A percentile compares a stretch with the other conserved stretches of the same genome.
These are phyloP conservation scores for zebrafish (Danio rerio) DNA, from an alignment of 2,113 vertebrate genomes.

Conservation along the genomic window GRCz12tu NC_133180.1:54896501-54897000, in stretches of 20 bases:
- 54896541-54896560: conserved; percentile 17
- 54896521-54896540: conserved; percentile 19
- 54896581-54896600: background rate
- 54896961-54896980: background rate
- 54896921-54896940: background rate
- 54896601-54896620: background rate
- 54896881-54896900: background rate
- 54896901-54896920: background rate
- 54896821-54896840: background rate
- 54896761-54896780: background rate
- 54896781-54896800: conserved; percentile 2
- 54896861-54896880: background rate
- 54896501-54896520: background rate
- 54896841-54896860: background rate
- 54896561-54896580: background rate
- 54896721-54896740: background rate
- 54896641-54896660: background rate
- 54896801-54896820: background rate
- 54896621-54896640: background rate
- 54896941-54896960: conserved; percentile 10
- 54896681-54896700: background rate
- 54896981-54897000: background rate
- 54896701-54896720: background rate
- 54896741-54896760: conserved; percentile 6
- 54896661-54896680: background rate